A percentile compares a stretch with the other conserved stretches of the same genome.
Conservation (phyloP, 35 echinoderm and acorn worm genomes). For the Lytechinus variegatus region DNA sequence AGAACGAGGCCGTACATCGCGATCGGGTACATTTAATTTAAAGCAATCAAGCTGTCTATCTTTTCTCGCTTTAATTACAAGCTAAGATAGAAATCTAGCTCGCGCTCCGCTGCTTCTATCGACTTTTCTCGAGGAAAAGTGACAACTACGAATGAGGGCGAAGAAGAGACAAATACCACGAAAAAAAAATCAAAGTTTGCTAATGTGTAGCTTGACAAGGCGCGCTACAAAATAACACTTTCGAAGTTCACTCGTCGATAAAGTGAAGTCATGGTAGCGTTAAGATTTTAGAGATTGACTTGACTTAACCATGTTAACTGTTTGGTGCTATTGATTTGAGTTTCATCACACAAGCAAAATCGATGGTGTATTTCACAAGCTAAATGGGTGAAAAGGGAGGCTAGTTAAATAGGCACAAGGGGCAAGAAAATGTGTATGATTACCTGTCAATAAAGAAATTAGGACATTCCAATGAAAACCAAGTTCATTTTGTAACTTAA, state of each 20-base stretch:
- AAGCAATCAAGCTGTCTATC: constrained; percentile 38
- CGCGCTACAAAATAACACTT: constrained; percentile 20
- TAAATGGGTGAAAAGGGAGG: neutral
- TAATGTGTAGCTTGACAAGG: constrained; percentile 26
- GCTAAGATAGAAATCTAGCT: constrained; percentile 38
- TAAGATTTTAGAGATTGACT: constrained; percentile 41
- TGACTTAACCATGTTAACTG: constrained; percentile 25
- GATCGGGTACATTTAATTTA: constrained; percentile 39
- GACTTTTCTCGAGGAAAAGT: constrained; percentile 24
- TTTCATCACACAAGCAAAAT: neutral
- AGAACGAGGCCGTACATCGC: neutral
- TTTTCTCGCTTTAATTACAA: constrained; percentile 32
- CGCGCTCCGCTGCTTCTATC: neutral
- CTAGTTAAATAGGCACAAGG: neutral
- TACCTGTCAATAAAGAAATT: neutral
- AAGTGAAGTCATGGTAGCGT: constrained; percentile 15
- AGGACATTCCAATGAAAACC: neutral
- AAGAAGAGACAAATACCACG: neutral
- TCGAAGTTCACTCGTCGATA: neutral
- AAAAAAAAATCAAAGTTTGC: constrained; percentile 23
- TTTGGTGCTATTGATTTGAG: constrained; percentile 25
- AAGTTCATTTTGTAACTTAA: neutral
- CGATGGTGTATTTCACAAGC: neutral
- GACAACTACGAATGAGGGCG: constrained; percentile 3
- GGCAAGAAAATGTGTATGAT: neutral